Evolutionary conservation across 2,113 vertebrate genomes (phyloP).

Genomic region (Erythrocercus mccallii): DNA sequence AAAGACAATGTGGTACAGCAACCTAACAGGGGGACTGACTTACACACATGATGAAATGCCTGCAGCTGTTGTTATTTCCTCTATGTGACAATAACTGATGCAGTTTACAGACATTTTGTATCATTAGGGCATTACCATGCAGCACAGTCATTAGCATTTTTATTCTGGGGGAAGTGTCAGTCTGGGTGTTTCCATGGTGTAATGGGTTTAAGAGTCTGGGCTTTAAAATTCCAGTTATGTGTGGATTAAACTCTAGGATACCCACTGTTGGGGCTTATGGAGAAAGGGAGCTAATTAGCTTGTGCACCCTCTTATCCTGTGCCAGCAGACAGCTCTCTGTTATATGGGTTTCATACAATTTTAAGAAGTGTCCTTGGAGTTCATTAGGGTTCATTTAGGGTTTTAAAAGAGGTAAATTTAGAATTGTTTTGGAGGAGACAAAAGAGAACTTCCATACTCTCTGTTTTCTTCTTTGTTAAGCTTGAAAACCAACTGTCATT

Average conservation of each 20-base stretch:
- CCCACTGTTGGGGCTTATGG: background rate
- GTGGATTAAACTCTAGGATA: slow-evolving; percentile 34
- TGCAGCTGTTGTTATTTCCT: background rate
- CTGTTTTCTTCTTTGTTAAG: background rate
- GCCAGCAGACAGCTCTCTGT: background rate
- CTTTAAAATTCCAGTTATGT: background rate
- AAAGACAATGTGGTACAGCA: background rate
- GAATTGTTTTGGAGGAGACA: background rate
- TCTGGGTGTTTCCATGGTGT: background rate
- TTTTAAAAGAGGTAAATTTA: background rate
- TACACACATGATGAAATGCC: background rate
- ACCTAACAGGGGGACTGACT: background rate
- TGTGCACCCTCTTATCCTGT: background rate
- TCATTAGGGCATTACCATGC: background rate
- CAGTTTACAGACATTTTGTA: background rate
- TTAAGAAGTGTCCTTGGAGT: background rate
- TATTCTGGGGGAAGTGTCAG: background rate
- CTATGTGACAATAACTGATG: background rate
- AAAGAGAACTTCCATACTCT: background rate
- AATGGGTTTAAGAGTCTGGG: background rate
- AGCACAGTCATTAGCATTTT: background rate
- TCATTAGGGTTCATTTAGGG: background rate
- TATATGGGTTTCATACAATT: background rate
- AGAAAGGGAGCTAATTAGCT: background rate
- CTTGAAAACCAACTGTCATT: background rate